Base-by-base conservation (phyloP, 1,140 invertebrate species). In the Listronotus bonariensis region DNA sequence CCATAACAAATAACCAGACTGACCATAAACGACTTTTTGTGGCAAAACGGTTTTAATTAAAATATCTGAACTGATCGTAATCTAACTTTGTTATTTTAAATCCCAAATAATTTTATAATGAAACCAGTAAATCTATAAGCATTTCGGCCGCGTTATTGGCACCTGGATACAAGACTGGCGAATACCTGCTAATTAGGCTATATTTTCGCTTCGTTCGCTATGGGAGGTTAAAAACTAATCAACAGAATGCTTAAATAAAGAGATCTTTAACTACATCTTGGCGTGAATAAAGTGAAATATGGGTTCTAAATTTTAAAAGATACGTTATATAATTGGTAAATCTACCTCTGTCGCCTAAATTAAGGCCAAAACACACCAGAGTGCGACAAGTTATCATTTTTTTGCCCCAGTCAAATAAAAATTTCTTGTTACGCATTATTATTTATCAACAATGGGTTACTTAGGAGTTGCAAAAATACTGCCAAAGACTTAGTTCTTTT, bases 11-110 rank as follows among this genome's bases (percentile, higher is more conserved):
- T 61, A 42, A 43, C 42, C 56, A 48, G 42, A 59, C 56, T 32
- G 40, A 40, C 20, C 34, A 42, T 43, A 66, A 54, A 46, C 64
- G 59, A 42, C 32, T 62, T 66, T 69, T 68, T 64, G 43, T 38
- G 32, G 46, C 58, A 46, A 66, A 71, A 65, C 49, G 66, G 72
- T 61, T 61, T 73, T 74, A 74, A 74, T 74, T 74, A 74, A 74
- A 74, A 74, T 73, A 73, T 71, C 69, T 69, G 53, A 60, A 45
- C 51, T 52, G 68, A 71, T 71, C 65, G 36, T 64, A 67, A 70
- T 70, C 68, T 62, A 67, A 65, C 57, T 64, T 57, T 68, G 63
- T 65, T 65, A 65, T 68, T 69, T 67, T 62, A 42, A 61, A 62
- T 63, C 65, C 54, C 40, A 65, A 56, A 69, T 67, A 69, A 60